Evolutionary conservation across 2,113 vertebrate species (phyloP).

Genomic region (Colius striatus): DNA sequence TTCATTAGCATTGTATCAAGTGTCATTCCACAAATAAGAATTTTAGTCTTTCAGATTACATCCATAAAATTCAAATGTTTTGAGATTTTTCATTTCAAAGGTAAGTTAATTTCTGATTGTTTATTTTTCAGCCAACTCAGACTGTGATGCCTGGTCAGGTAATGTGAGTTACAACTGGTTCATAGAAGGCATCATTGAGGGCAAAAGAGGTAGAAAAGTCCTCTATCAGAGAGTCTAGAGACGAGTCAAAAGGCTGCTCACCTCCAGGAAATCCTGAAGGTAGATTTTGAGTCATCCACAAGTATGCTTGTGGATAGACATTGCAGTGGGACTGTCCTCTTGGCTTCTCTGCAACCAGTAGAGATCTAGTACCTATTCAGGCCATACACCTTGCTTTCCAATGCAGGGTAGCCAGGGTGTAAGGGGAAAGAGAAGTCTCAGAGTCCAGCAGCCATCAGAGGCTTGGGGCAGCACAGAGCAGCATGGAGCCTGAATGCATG

Average conservation of each 20-base stretch:
- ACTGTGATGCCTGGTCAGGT: constrained; percentile 99
- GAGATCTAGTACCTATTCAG: background rate
- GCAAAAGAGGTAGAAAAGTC: background rate
- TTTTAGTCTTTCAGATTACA: background rate
- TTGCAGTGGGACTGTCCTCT: background rate
- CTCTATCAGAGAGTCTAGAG: background rate
- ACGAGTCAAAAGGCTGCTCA: background rate
- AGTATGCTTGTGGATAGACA: too few species aligned
- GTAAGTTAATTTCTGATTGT: background rate
- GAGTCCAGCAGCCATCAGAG: accelerated
- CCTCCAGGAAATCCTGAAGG: background rate
- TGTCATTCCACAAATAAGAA: background rate
- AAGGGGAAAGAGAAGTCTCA: background rate
- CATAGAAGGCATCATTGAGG: background rate
- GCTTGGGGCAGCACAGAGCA: background rate
- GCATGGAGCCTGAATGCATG: accelerated
- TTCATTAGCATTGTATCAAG: background rate
- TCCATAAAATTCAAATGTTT: background rate
- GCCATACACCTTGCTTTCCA: accelerated
- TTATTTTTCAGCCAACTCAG: constrained; percentile 89
- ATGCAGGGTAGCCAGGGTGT: background rate
- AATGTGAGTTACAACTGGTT: constrained; percentile 96
- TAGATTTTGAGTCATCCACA: background rate
- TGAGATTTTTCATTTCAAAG: background rate
- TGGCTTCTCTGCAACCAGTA: background rate